Conservation (phyloP, 2,113 vertebrate genomes). For the Dryoscopus gambensis region DNA sequence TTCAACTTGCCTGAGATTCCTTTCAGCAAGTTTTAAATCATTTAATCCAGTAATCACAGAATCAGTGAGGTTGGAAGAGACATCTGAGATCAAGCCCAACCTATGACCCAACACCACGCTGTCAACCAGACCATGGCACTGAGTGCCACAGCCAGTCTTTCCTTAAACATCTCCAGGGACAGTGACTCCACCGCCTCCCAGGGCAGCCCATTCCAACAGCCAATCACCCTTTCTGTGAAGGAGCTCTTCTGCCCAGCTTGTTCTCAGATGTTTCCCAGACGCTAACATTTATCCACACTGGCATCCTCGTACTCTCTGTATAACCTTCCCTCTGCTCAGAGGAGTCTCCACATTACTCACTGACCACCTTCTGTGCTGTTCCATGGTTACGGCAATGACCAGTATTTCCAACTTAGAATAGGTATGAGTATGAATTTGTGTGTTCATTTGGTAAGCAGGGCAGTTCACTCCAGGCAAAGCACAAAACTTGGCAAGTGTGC, state of each 20-base stretch:
- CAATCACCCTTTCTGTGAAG: not conserved
- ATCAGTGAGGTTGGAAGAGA: not conserved
- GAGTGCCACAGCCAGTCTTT: not conserved
- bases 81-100: not conserved
- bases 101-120: not conserved
- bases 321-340: not conserved
- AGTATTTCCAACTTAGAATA: not conserved
- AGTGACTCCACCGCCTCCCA: too few species aligned
- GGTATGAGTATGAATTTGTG: not conserved
- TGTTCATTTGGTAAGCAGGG: not conserved
- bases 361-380: not conserved
- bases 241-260: not conserved
- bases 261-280: not conserved
- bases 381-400: not conserved
- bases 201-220: not conserved
- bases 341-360: accelerated
- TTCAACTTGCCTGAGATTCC: not conserved
- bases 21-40: not conserved
- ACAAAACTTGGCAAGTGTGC: not conserved
- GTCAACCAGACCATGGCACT: not conserved
- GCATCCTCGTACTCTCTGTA: not conserved
- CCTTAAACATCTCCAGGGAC: not conserved
- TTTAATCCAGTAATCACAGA: not conserved
- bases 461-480: not conserved
- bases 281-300: not conserved